Evolutionary conservation across 2,797 vertebrate genomes (phyloP).

Genomic region (Spinibarbus caldwelli): DNA sequence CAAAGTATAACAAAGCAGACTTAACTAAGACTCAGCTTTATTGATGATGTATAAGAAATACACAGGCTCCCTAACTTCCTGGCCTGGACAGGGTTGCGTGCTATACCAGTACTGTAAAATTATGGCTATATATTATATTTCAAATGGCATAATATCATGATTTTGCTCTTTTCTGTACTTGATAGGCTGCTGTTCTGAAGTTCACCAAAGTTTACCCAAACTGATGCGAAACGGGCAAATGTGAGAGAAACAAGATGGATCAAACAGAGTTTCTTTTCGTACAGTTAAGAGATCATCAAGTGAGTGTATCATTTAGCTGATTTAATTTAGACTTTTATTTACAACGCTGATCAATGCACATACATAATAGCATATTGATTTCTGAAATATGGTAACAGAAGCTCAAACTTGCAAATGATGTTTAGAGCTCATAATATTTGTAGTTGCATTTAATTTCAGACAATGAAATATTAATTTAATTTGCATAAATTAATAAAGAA

Average conservation of each 20-base stretch:
- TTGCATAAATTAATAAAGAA: too few species aligned
- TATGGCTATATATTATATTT: neutral
- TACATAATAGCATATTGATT: neutral
- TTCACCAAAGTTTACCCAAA: neutral
- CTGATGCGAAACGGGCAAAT: conserved; percentile 1
- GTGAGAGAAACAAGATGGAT: neutral
- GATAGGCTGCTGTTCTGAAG: neutral
- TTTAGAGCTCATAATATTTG: too few species aligned
- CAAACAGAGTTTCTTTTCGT: neutral
- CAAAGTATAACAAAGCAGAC: conserved; percentile 18
- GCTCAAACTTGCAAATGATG: neutral
- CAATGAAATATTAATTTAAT: too few species aligned
- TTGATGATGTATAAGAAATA: neutral
- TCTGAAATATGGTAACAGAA: neutral
- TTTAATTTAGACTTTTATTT: neutral
- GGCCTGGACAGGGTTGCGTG: neutral
- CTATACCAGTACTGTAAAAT: neutral
- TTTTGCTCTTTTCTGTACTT: conserved; percentile 3
- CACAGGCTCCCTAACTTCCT: too few species aligned
- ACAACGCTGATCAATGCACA: neutral
- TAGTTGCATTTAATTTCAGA: too few species aligned
- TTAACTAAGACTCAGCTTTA: neutral
- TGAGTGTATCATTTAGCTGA: neutral
- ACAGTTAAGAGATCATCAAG: neutral
- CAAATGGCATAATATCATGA: neutral